Evolutionary conservation across 2,113 vertebrate species (phyloP).

Genomic region (Anser brachyrhynchus): DNA sequence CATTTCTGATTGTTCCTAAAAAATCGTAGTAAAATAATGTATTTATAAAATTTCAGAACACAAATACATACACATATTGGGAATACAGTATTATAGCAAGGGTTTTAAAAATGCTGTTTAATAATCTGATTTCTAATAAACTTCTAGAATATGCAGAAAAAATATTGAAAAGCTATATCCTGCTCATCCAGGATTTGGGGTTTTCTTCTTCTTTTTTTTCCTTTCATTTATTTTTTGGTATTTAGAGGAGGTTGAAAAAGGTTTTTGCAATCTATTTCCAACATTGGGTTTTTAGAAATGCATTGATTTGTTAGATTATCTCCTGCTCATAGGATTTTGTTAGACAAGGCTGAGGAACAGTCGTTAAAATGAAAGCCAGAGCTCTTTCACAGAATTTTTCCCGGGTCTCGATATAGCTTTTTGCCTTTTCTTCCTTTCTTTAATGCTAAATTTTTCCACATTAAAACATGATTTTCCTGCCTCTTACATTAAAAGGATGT

Average conservation of each 20-base stretch:
- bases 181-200: background rate
- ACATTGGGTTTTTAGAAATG: background rate
- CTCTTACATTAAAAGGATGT: background rate
- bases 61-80: background rate
- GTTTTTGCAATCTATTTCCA: background rate
- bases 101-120: background rate
- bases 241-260: background rate
- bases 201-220: background rate
- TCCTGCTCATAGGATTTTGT: background rate
- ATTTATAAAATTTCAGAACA: background rate
- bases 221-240: background rate
- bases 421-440: background rate
- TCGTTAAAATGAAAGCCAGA: background rate
- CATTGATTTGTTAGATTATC: background rate
- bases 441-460: background rate
- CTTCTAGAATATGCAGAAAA: background rate
- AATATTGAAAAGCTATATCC: rapidly evolving
- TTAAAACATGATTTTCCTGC: background rate
- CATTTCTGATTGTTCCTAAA: background rate
- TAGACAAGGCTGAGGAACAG: background rate
- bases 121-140: background rate
- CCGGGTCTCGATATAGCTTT: background rate
- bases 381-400: background rate
- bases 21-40: background rate
- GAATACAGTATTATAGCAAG: background rate